Conservation (phyloP, 2,113 vertebrate genomes). For the Aphelocoma coerulescens region DNA sequence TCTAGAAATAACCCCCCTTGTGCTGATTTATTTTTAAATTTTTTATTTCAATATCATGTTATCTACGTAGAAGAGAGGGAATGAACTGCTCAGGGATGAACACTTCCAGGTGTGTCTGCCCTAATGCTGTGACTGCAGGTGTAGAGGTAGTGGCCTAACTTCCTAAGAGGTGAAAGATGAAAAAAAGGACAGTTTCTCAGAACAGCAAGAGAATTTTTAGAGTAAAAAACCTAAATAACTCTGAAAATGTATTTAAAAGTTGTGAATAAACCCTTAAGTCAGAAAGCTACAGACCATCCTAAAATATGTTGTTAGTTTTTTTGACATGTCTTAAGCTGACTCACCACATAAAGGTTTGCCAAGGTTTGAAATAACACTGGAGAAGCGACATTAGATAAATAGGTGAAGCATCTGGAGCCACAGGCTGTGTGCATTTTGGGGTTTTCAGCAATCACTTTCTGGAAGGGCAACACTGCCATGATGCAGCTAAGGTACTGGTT, state of each 20-base stretch:
- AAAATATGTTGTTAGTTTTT: neutral
- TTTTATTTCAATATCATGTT: neutral
- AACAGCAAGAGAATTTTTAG: neutral
- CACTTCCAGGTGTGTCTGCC: neutral
- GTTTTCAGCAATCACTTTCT: neutral
- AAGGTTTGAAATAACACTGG: neutral
- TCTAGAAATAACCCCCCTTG: neutral
- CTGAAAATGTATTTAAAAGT: neutral
- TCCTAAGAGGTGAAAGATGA: neutral
- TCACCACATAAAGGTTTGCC: neutral
- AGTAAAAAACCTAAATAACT: neutral
- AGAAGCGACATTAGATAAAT: neutral
- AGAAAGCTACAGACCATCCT: neutral
- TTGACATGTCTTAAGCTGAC: neutral
- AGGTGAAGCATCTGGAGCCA: neutral
- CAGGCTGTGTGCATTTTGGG: neutral
- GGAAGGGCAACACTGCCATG: neutral
- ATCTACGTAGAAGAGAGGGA: neutral
- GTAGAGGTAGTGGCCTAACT: neutral
- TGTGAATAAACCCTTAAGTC: neutral
- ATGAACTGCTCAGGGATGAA: neutral
- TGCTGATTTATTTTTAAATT: neutral
- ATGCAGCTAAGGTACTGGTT: neutral
- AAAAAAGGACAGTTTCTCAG: neutral
- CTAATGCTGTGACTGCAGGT: neutral